Evolutionary conservation across 1,140 invertebrate species (phyloP), one percentile per base, ranked within the genome.

Genomic region (Trichomalopsis sarcophagae): DNA sequence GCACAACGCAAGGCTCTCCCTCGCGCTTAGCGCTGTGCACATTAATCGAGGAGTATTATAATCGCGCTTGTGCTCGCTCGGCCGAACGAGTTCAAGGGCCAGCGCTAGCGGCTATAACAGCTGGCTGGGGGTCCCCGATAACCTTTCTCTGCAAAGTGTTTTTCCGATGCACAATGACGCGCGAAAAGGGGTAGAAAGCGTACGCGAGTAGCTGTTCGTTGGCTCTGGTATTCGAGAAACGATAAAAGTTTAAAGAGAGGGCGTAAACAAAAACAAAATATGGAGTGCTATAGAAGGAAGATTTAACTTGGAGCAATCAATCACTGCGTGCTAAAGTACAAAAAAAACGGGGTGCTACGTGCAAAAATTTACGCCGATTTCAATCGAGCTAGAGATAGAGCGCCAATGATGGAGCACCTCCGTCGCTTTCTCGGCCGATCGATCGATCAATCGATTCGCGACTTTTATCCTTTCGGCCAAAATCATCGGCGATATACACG

Each of bases 61-160:
- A 69, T 27, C 3, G 66, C 66, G 66, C 21, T 1, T n/a, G 66
- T 27, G 23, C 21, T n/a, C 17, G 21, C 17, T 76, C 74, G 17
- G 40, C 74, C 21, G 40, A 66, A 27, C 36, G 77, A 82, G 86
- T 89, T 88, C 71, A 88, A 82, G 87, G 84, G 50, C 89, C 86
- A 76, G 75, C 83, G 50, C 50, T 14, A 55, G 11, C 17, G 33
- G 33, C 33, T 36, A 36, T 36, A 36, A 44, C 6, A 13, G 13
- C 36, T 81, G 80, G 86, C 83, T 84, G 89, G 89, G 86, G 89
- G 88, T 89, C 88, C 23, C 40, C 44, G 90, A 90, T 89, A 89
- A 88, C 86, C 79, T 69, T 50, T 6, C 21, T 44, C 33, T 3
- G 2, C 33, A 36, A 36, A 82, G 69, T 71, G n/a, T 33, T 33